A percentile compares a stretch with the other conserved stretches of the same genome.
These are phyloP conservation scores for Ochropacha duplaris DNA, from an alignment of 2,888 invertebrate genomes.

Conservation along the genomic window DNA sequence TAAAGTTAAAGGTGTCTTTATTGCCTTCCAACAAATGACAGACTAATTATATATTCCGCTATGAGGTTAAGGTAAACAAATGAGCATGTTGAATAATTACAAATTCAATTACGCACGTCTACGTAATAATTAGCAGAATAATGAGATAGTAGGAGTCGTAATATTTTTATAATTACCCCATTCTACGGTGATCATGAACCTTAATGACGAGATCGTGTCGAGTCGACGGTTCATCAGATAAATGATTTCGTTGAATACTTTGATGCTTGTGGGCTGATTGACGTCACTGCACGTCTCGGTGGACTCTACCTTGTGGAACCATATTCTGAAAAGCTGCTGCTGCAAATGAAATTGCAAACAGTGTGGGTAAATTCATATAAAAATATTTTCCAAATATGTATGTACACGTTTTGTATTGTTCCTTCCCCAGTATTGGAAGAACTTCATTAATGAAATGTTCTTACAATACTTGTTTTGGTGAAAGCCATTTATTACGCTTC, in stretches of 20 bases:
- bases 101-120: neutral
- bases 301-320: neutral
- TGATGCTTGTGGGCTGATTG: conserved; percentile 20
- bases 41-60: neutral
- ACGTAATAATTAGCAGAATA: neutral
- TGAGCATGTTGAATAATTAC: neutral
- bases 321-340: neutral
- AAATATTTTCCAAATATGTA: neutral
- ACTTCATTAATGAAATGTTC: no score
- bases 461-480: neutral
- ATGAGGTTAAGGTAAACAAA: neutral
- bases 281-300: conserved; percentile 12
- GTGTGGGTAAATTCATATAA: no score
- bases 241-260: conserved; percentile 1
- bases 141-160: neutral
- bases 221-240: neutral
- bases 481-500: neutral
- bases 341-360: no score
- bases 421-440: no score
- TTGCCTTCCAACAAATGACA: neutral
- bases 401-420: neutral
- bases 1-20: no score
- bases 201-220: neutral
- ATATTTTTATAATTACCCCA: neutral
- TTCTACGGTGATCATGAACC: neutral